Evolutionary conservation across 1,140 invertebrate genomes (phyloP), one percentile per base, ranked within the genome.

Genomic region (Trichogramma pretiosum): DNA sequence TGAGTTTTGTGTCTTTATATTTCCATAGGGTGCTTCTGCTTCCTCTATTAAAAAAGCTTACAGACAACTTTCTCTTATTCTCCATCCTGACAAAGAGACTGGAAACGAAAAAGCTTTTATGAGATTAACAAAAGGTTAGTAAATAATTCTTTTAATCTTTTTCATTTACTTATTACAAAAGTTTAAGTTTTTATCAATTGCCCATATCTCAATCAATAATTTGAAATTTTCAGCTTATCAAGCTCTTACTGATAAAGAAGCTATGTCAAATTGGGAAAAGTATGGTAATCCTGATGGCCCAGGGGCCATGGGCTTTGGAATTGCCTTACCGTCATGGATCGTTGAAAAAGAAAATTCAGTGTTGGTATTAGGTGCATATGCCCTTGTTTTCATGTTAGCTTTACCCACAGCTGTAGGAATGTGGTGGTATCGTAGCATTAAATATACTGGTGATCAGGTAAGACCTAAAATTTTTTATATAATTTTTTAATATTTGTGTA

Each of bases 251-350:
- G 93, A 99, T 76, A 93, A 98, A 59, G 92, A 96, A 71, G 87
- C 95, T 7, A 81, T 89, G 57, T 85, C 87, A 67, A 99, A 99
- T 74, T 99, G 93, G 90, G 91, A 98, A 65, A 91, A 93, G 67
- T 97, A 98, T 80, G 97, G 97, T 28, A 98, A 99, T 78, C 96
- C 96, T 11, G 96, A 99, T 81, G 97, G 97, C 5, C 97, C 97
- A 23, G 93, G 93, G 54, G 93, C 93, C 17, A 98, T 94, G 81
- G 93, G 89, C 58, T 98, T 99, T 80, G 96, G 97, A 53, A 99
- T 99, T 67, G 97, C 96, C 33, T 72, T 99, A 34, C 97, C 97
- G 16, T 98, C 95, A 43, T 99, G 96, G 96, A 98, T 99, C 69
- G 93, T 99, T n/a, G 94, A 98, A 64, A 95, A 97, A 68, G 90